phyloP scores from a whole-genome alignment of 1,140 invertebrate species.

The Eciton burchellii region DNA sequence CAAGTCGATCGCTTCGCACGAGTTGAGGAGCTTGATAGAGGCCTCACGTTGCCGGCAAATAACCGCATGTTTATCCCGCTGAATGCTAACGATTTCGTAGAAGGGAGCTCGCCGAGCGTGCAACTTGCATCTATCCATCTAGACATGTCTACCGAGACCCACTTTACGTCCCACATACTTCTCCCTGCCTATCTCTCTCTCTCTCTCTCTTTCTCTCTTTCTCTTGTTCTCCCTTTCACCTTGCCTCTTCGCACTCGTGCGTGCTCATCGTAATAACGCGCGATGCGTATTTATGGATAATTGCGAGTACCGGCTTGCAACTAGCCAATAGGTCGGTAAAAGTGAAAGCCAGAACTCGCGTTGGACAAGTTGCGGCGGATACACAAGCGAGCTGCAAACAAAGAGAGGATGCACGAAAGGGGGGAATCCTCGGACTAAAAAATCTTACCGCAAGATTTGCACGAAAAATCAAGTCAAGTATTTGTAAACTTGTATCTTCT shows the following conservation, averaged over 20 bases:
- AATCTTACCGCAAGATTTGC: neutral
- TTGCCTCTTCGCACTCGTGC: constrained; percentile 6
- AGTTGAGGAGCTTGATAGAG: constrained; percentile 40
- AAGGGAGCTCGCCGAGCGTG: constrained; percentile 46
- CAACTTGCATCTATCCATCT: constrained; percentile 55
- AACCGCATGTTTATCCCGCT: constrained; percentile 43
- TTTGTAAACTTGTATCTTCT: neutral
- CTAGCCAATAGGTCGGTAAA: constrained; percentile 19
- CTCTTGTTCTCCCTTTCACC: neutral
- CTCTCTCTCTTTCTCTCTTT: neutral
- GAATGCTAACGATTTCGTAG: constrained; percentile 58
- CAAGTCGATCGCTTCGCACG: constrained; percentile 35
- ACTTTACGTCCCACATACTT: constrained; percentile 42
- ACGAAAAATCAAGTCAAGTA: neutral
- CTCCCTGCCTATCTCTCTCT: neutral
- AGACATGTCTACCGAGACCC: constrained; percentile 53
- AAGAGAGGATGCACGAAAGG: neutral
- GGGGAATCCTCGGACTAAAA: neutral
- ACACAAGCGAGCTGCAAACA: neutral
- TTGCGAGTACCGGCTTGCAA: constrained; percentile 16
- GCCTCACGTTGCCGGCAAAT: constrained; percentile 51
- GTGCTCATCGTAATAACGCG: constrained; percentile 37
- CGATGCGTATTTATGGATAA: constrained; percentile 34
- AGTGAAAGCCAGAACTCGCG: constrained; percentile 20
- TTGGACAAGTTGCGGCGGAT: constrained; percentile 20